Base-by-base conservation (phyloP, 1,140 invertebrate genomes). In the Bombus cullumanus region DNA sequence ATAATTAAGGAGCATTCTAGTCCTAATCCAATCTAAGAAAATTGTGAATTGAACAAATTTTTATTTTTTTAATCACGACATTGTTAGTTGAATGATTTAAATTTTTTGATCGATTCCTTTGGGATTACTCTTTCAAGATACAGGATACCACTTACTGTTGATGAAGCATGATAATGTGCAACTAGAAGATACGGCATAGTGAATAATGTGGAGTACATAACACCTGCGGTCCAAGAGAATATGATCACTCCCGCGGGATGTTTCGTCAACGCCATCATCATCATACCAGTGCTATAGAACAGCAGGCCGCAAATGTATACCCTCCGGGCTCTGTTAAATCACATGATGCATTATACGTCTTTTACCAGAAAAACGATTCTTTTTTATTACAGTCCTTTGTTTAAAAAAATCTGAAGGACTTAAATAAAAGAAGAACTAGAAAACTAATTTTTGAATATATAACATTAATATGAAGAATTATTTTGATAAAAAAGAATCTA, bases 171-270 rank as follows among this genome's bases (percentile, higher is more conserved):
- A 93, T 99, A 99, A 93, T 99, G 97, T 3, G 99, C 98, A 18
- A 99, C 97, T 34, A 99, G 95, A 25, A 99, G 95, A 93, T 99
- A 99, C 3, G 99, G 99, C 98, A 99, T 99, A 4, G 98, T 99
- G 94, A 99, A 99, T 22, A 99, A 95, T 1, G 99, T 99, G 1
- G 98, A 98, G 94, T 99, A 99, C 98, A 99, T 99, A 43, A 99
- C 97, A 1, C 99, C 99, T 6, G 98, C 98, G 0, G 98, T 97
- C 96, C 97, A 98, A 64, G 98, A 98, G 91, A 98, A 98, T 12
- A 98, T 90, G 66, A 99, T 97, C 0, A 98, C 98, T n/a, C 97
- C 97, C 37, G 96, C 95, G 83, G 96, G 97, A 86, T 97, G 97
- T 72, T 97, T 96, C 0, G 97, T 96, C 6, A 98, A 84, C 1